Percentiles rank a stretch among this genome's conserved stretches.
phyloP scores from a whole-genome alignment of 2,888 invertebrate genomes.

The Drosophila nigritarsus region DNA sequence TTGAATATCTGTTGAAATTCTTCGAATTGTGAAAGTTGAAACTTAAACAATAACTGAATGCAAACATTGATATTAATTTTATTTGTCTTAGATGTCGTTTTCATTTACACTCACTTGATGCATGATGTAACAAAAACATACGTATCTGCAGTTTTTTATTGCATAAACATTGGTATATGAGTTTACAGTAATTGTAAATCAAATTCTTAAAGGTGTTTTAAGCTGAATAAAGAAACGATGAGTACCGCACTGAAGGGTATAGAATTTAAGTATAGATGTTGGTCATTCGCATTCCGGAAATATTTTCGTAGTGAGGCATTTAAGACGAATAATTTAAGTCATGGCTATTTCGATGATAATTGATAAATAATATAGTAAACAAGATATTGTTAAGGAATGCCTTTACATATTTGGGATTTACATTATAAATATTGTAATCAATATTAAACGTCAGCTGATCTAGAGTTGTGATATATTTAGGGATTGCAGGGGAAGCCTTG shows the following conservation, averaged over 20 bases:
- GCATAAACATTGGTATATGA: not conserved
- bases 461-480: not conserved
- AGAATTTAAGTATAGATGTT: not conserved
- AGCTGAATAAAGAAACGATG: not conserved
- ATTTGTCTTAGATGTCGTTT: not conserved
- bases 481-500: constrained; percentile 16
- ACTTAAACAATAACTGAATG: constrained; percentile 3
- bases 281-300: constrained; percentile 48
- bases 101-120: not conserved
- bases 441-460: constrained; percentile 38
- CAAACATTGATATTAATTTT: constrained; percentile 1
- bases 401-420: constrained; percentile 19
- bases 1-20: constrained; percentile 1
- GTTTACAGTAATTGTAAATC: not conserved
- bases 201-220: not conserved
- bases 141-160: not conserved
- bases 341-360: constrained; percentile 29
- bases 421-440: constrained; percentile 36
- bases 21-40: not conserved
- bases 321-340: constrained; percentile 44
- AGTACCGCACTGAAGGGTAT: constrained; percentile 8
- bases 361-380: constrained; percentile 51
- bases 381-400: constrained; percentile 35
- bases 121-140: not conserved
- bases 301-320: constrained; percentile 38